Base-by-base conservation (phyloP, 1,140 invertebrate species). In the Hestina assimilis region DNA sequence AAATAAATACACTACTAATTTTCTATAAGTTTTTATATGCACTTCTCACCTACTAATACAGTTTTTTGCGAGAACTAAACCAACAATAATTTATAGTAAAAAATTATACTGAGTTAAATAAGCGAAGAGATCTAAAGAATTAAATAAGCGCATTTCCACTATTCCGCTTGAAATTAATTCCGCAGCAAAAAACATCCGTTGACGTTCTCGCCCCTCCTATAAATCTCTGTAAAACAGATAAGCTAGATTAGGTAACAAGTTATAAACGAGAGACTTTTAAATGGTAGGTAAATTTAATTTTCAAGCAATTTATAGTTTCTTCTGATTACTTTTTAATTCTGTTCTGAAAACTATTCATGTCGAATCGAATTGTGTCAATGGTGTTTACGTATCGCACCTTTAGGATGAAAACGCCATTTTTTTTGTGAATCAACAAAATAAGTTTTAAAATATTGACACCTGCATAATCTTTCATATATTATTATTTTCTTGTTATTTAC, bases 191-290 rank as follows among this genome's bases (percentile, higher is more conserved):
- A 38, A 38, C 33, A 38, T 38, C 11, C 31, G 31, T 35, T 35
- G 31, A 17, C 15, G 17, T 38, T 17, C 15, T 38, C 33, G 11
- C 33, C 33, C 33, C 33, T 38, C 15, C 33, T 38, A 38, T 38
- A 8, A 38, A 38, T 38, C 33, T 38, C 33, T 17, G 33, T 17
- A 19, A 38, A 38, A 38, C 33, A 38, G 33, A 38, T 38, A 38
- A 38, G 33, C 33, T 19, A 38, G 33, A 38, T 38, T 38, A 38
- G 33, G 11, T 38, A 38, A 38, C 33, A 38, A 38, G 33, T 38
- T 38, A 38, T 38, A 38, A 38, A 38, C 33, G 33, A 8, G 7
- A 38, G 33, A 38, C 14, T 17, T 19, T 38, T 38, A 38, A 38
- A 38, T 3, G 19, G 9, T 17, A 38, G 19, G 15, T n/a, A 38